Base-by-base conservation (phyloP, 2,113 vertebrate genomes). In the Cyprinodon tularosa region DNA sequence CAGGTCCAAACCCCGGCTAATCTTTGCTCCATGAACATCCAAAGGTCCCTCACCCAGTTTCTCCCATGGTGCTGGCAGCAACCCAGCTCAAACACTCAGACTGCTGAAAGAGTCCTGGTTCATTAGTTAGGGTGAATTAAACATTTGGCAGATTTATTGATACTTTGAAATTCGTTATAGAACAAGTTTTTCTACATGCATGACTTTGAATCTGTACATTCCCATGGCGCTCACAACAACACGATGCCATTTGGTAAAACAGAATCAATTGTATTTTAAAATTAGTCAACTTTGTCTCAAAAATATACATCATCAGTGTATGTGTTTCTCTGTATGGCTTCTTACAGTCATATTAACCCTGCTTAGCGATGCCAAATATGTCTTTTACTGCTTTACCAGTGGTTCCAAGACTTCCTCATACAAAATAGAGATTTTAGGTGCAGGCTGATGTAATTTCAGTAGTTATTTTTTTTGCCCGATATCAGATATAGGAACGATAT, bases 21-120 rank as follows among this genome's bases (percentile, higher is more conserved):
- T 11, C 29, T 66, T 57, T 1, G 10, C 68, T 83, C 84, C 88
- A 86, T 86, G 22, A 74, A 42, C 22, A 42, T 60, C 39, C 36
- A 5, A 11, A 0, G 5, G 45, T 82, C 37, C 69, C n/a, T 84
- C 80, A 71, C 10, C 38, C 66, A 20, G 62, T 48, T 4, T n/a
- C 44, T 44, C 59, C 17, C 72, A 73, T 79, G 59, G 29, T 47
- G 36, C 57, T 2, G 3, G 36, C 45, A 37, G 37, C 1, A 0
- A 40, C 62, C 67, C 53, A 9, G 22, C 47, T 29, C 12, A 1
- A 36, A 29, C 45, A 29, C 63, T 71, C 37, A 74, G 22, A 69
- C 29, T 6, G 10, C 29, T 4, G 37, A 22, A 45, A 44, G 12
- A 3, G 38, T 48, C 13, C 6, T 53, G 14, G 4, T 53, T 53